Base-by-base conservation (phyloP, 1,140 invertebrate species). In the Nasonia longicornis region DNA sequence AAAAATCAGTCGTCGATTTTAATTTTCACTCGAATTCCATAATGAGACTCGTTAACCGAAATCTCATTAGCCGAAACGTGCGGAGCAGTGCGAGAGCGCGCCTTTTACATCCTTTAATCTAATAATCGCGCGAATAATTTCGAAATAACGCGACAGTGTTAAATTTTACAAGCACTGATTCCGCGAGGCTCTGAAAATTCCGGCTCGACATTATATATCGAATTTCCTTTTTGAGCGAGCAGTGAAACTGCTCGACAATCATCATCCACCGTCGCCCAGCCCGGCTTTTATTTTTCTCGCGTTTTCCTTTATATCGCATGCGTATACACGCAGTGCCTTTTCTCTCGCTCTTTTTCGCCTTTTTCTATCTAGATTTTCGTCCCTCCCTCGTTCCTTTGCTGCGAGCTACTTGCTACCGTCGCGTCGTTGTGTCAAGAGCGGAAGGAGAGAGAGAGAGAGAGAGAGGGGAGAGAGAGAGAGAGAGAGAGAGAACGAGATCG, bases 81-180 rank as follows among this genome's bases (percentile, higher is more conserved):
- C 11, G 45, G 6, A 2, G 3, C 29, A 20, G 29, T 10, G 14
- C 26, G 12, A 12, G 29, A n/a, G 69, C 7, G 29, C 69, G 22
- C 29, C 31, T 70, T 70, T 70, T 70, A 70, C 69, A 66, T 64
- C 58, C 52, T 64, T 64, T 67, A 64, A 70, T 67, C 22, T 29
- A 48, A 78, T 29, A 78, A 78, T 78, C 38, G 64, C 76, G 42
- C 38, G 42, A 78, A 70, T 78, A 78, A 70, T 70, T 48, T 48
- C 45, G 66, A 48, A 78, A 69, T 64, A 70, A 70, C 66, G 38
- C 22, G 38, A n/a, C 70, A 10, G 10, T 29, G 42, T 42, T 20
- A 22, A 38, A 64, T 77, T 67, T 38, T 42, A 63, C 45, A 29
- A 63, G 22, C 58, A 38, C 58, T 76, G 52, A 76, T 76, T 76